Evolutionary conservation across 2,797 vertebrate genomes (phyloP), one percentile per base, ranked within the genome.

Genomic region (Halcyon badia): DNA sequence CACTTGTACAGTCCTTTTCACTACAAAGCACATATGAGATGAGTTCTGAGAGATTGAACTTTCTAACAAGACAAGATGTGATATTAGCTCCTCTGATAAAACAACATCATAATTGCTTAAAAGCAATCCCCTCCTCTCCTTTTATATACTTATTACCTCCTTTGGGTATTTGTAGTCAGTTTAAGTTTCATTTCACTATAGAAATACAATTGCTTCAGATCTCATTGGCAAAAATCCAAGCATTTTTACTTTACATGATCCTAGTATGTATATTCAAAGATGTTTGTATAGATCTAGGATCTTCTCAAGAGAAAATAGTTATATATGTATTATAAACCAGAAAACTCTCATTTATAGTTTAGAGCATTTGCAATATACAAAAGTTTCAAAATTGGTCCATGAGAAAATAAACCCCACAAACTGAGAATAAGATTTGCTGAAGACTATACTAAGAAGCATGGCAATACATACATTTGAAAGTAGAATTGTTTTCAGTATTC

Each of bases 231-330:
- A 81, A 85, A 91, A 28, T 68, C 22, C 18, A 31, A 25, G 6
- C 71, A 46, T 57, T 87, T 77, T 83, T 75, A 22, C 33, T 60
- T 65, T 79, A 5, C 16, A 21, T 75, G 79, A 75, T 33, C 41
- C 35, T 85, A 33, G 7, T 57, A 30, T 0, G 0, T n/a, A 11
- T 31, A 33, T 41, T 46, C 0, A 0, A 49, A 81, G 14, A 71
- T 18, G 16, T 41, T 81, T 77, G 35, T 31, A 33, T 49, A 71
- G 49, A 49, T 68, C 48, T 70, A 4, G 14, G 48, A 75, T 51
- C 41, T 78, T 33, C 64, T 69, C 41, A 60, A 41, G 52, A 85
- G 25, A 14, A 84, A 94, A 77, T 5, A 64, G 5, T 15, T 83
- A 9, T 60, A 44, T 83, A 49, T 88, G 8, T 60, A 46, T 25